Conservation (phyloP, 2,888 invertebrate genomes). For the Rhagonycha lutea region DNA sequence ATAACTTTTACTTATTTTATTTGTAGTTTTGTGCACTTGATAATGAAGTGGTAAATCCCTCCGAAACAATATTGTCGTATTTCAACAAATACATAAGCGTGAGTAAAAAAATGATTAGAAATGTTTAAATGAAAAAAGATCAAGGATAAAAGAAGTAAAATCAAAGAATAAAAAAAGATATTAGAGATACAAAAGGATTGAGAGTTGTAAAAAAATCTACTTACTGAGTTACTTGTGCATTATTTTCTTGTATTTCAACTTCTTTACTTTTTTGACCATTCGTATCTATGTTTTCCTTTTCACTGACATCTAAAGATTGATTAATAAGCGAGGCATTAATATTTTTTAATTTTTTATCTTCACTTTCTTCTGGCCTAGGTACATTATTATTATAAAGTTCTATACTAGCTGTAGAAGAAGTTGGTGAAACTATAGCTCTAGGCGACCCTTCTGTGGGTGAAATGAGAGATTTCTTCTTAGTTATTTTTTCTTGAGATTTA, state of each 20-base stretch:
- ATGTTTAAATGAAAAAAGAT: too few relatives aligned
- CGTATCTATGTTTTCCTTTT: constrained; percentile 7
- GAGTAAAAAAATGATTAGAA: too few relatives aligned
- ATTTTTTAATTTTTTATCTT: constrained; percentile 11
- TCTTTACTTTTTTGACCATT: constrained; percentile 7
- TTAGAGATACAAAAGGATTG: too few relatives aligned
- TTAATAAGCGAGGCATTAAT: neutral
- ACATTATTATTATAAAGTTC: constrained; percentile 7
- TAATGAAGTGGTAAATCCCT: too few relatives aligned
- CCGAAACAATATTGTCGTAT: too few relatives aligned
- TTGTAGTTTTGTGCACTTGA: too few relatives aligned
- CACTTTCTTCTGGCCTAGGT: constrained; percentile 9
- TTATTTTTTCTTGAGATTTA: constrained; percentile 39
- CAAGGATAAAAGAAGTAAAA: too few relatives aligned
- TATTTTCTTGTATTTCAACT: constrained; percentile 11
- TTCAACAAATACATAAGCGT: too few relatives aligned
- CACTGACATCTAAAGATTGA: neutral
- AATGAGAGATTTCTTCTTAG: constrained; percentile 32
- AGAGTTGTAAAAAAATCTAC: constrained; percentile 13
- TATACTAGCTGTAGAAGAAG: constrained; percentile 11
- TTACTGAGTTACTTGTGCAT: constrained; percentile 19
- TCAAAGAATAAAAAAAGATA: too few relatives aligned
- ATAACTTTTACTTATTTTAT: too few relatives aligned
- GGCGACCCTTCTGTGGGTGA: constrained; percentile 39
- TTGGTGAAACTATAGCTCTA: constrained; percentile 36